A percentile compares a stretch with the other conserved stretches of the same genome.
Conservation (phyloP, 92 coral and sea anemone species). For the Plumapathes pennacea region DNA sequence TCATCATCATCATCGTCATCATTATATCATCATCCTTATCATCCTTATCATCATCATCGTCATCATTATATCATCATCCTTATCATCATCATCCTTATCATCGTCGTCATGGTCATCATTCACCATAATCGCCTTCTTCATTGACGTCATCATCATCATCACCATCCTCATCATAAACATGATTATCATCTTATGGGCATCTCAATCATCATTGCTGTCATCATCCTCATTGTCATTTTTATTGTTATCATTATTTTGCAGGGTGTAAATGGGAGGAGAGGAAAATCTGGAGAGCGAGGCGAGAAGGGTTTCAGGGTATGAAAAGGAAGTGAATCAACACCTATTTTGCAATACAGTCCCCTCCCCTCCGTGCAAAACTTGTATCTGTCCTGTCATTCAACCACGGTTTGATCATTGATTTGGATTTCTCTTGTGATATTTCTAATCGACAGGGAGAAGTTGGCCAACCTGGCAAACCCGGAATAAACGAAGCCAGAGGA, state of each 20-base stretch:
- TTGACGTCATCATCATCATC: background rate
- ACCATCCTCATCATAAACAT: background rate
- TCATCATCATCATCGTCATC: too few relatives aligned
- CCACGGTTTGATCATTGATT: too few relatives aligned
- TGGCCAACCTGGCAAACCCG: conserved; percentile 21
- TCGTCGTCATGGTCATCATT: too few relatives aligned
- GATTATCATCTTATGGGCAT: background rate
- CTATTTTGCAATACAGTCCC: too few relatives aligned
- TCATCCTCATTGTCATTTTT: background rate
- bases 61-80: too few relatives aligned
- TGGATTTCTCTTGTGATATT: too few relatives aligned
- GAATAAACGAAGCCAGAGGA: conserved; percentile 19
- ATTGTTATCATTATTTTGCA: background rate
- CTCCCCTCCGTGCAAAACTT: too few relatives aligned
- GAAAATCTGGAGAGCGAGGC: conserved; percentile 14
- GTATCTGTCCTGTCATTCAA: too few relatives aligned
- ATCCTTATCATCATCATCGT: too few relatives aligned
- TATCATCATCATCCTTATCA: too few relatives aligned
- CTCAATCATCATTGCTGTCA: background rate
- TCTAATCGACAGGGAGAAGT: conserved; percentile 36
- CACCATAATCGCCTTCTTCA: background rate
- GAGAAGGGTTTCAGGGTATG: conserved; percentile 34
- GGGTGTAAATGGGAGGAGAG: conserved; percentile 25
- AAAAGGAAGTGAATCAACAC: too few relatives aligned
- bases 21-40: too few relatives aligned